A percentile compares a stretch with the other conserved stretches of the same genome.
Evolutionary conservation across 1,140 invertebrate species (phyloP).

Genomic region (Diorhabda elongata): DNA sequence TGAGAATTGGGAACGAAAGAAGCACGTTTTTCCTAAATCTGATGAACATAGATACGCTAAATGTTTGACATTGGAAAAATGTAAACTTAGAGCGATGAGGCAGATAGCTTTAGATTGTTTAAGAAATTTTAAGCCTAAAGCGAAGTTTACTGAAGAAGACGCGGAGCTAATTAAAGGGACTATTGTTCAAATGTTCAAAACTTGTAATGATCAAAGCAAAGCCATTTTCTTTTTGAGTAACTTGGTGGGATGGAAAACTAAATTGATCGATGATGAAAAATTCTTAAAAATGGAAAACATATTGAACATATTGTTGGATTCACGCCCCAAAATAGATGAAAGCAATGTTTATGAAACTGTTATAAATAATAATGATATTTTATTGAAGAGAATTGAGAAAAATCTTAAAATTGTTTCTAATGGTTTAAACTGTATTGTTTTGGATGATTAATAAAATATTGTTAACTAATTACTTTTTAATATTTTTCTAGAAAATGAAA

Average conservation of each 20-base stretch:
- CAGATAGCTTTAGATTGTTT: background rate
- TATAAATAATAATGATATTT: background rate
- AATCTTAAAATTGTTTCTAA: background rate
- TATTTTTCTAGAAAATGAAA: no score
- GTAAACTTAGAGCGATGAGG: conserved; percentile 11
- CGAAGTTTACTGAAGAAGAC: background rate
- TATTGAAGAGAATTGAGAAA: background rate
- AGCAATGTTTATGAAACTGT: background rate
- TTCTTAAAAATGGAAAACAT: conserved; percentile 9
- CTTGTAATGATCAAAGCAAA: background rate
- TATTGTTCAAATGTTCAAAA: background rate
- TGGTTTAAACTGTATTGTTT: background rate
- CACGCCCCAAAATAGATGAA: background rate
- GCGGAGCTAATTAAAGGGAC: conserved; percentile 5
- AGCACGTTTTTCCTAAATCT: conserved; percentile 23
- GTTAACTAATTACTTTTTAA: no score
- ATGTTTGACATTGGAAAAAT: conserved; percentile 20
- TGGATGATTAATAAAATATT: background rate
- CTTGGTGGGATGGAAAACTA: background rate
- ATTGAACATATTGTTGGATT: background rate
- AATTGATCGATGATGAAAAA: conserved; percentile 6
- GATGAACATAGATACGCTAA: conserved; percentile 26
- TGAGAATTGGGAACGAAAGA: conserved; percentile 5
- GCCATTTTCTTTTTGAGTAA: conserved; percentile 7
- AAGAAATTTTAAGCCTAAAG: conserved; percentile 4